Evolutionary conservation across 2,797 vertebrate species (phyloP), one percentile per base, ranked within the genome.

Genomic region (Hafferia zeledoni): DNA sequence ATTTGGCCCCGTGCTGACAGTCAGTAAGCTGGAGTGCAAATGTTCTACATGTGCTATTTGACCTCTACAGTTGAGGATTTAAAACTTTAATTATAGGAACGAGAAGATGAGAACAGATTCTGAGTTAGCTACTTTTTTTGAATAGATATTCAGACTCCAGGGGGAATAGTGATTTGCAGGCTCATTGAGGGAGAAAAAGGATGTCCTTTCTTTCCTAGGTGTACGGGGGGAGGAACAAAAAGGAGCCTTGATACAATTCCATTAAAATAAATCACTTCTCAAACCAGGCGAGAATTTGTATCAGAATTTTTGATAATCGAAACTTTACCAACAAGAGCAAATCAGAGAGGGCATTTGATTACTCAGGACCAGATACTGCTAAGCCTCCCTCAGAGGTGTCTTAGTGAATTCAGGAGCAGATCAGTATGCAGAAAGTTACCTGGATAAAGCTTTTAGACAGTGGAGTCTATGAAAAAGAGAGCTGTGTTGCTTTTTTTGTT

Each of bases 101-200:
- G 60, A 85, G 94, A 92, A 97, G 96, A 97, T 96, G 96, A 95
- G 96, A 96, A 95, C 93, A 95, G 90, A 97, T 95, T 97, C 87
- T 92, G 93, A 95, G 93, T 96, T 95, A 95, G 95, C 89, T 95
- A 95, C 93, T 92, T 97, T 95, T 96, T 97, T 95, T 96, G 94
- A 96, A 97, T 95, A 95, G 93, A 95, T 97, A 97, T 96, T 94
- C 96, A 95, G 95, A 97, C 93, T 97, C 96, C 94, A 90, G 95
- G 83, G 94, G 94, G 96, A 97, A 96, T 94, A 97, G 95, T 95
- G 95, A 97, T 97, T 97, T 97, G 96, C 95, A 97, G 92, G 95
- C 95, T 96, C 96, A 95, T 90, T 97, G 96, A 97, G 95, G 93
- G 93, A 95, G 96, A 95, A 95, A 97, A 95, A 97, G 86, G 93